These are phyloP conservation scores for Chouioia cunea DNA, from an alignment of 2,888 invertebrate genomes.

Conservation along the genomic window DNA sequence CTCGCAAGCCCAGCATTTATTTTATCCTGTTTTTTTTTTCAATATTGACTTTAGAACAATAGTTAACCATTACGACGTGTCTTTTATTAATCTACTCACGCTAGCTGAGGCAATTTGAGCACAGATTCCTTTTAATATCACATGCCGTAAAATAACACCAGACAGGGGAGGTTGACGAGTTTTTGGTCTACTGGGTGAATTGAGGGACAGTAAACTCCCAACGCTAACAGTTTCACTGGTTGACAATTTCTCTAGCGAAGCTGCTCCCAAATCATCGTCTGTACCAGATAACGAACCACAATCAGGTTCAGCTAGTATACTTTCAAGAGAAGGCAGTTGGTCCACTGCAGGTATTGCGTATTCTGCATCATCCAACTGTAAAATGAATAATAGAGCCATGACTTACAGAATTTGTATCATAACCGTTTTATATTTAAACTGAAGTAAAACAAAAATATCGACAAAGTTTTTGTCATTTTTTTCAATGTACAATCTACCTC, in stretches of 20 bases:
- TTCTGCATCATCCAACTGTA: slow-evolving; percentile 84
- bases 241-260: slow-evolving; percentile 60
- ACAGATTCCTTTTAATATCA: slow-evolving; percentile 88
- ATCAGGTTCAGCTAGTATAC: slow-evolving; percentile 83
- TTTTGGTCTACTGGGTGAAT: slow-evolving; percentile 63
- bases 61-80: neutral
- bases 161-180: slow-evolving; percentile 67
- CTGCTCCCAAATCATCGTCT: slow-evolving; percentile 65
- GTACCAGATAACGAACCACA: slow-evolving; percentile 74
- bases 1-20: slow-evolving; percentile 92
- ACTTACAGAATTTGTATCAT: neutral
- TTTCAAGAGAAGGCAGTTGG: slow-evolving; percentile 82
- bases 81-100: slow-evolving; percentile 70
- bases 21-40: slow-evolving; percentile 76
- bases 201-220: slow-evolving; percentile 70
- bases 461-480: slow-evolving; percentile 3
- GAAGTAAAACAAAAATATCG: neutral
- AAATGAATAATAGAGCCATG: slow-evolving; percentile 47
- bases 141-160: slow-evolving; percentile 81
- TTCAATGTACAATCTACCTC: slow-evolving; percentile 70
- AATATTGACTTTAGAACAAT: slow-evolving; percentile 34
- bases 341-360: slow-evolving; percentile 84
- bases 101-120: slow-evolving; percentile 89
- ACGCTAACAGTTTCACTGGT: slow-evolving; percentile 71
- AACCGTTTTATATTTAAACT: neutral